Evolutionary conservation across 1,140 invertebrate species (phyloP), one percentile per base, ranked within the genome.

Genomic region (Drosophila gunungcola): DNA sequence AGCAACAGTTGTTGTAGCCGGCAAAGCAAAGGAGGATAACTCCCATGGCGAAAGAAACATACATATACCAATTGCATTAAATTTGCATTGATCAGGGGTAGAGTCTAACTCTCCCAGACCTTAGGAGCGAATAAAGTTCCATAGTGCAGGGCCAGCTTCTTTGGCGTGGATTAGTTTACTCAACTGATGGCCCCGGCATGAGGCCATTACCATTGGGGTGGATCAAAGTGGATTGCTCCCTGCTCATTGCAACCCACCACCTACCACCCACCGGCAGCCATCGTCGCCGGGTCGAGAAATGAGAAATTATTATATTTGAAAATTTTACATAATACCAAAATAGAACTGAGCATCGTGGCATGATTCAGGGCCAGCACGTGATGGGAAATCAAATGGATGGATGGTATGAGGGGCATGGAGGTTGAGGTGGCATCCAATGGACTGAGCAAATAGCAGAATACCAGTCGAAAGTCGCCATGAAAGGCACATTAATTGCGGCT

Each of bases 31-130:
- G 1, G 1, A 62, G 32, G 38, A 42, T 21, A 46, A 38, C 58
- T 65, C 48, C 54, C 52, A n/a, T 13, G 27, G 45, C 10, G 52
- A 25, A 32, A 10, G 34, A 42, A 75, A 65, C 48, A 67, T 58
- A 65, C 53, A 67, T 58, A 65, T 67, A 49, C 48, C 80, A 77
- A 68, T 85, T 78, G 78, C 81, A 78, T 80, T 74, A 67, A 63
- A 80, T 78, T 80, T 85, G 73, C 77, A 85, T 85, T 81, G 78
- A 74, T 86, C 82, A 81, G 29, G 45, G 70, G 34, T 32, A 32
- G 38, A 10, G 43, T 32, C 41, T 16, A 41, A 45, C 38, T 61
- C 16, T 21, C 16, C 16, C 16, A 68, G 70, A 79, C 78, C 61
- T 64, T 41, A 58, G 70, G 54, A 69, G 61, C 62, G 48, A 51